Evolutionary conservation across 2,888 invertebrate species (phyloP).

Genomic region (Leucoma salicis): DNA sequence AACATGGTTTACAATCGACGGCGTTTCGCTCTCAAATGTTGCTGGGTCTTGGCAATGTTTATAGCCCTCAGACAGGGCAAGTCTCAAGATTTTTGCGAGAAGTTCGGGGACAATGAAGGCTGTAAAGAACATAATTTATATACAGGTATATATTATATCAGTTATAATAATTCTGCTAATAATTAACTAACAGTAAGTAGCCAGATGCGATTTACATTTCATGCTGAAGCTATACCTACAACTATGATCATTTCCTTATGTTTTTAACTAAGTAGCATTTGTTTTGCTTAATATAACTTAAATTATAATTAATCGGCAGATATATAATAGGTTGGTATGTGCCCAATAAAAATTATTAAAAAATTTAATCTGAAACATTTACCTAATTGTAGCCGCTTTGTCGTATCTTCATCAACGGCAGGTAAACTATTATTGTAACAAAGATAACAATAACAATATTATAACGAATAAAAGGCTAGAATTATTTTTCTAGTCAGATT

Average conservation of each 20-base stretch:
- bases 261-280: too few relatives aligned
- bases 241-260: constrained; percentile 14
- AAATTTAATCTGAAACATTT: too few relatives aligned
- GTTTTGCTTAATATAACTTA: too few relatives aligned
- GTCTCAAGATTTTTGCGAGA: constrained; percentile 53
- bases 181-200: neutral
- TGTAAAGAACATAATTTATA: constrained; percentile 38
- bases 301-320: too few relatives aligned
- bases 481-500: too few relatives aligned
- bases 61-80: constrained; percentile 42
- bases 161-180: constrained; percentile 8
- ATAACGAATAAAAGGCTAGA: too few relatives aligned
- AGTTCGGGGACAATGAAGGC: constrained; percentile 34
- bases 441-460: too few relatives aligned
- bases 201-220: neutral
- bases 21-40: constrained; percentile 49
- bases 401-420: too few relatives aligned
- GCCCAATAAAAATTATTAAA: too few relatives aligned
- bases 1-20: constrained; percentile 57
- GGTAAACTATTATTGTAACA: too few relatives aligned
- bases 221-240: neutral
- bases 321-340: too few relatives aligned
- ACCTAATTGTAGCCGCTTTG: too few relatives aligned
- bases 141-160: constrained; percentile 1
- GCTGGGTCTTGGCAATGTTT: constrained; percentile 49